Evolutionary conservation across 2,888 invertebrate species (phyloP), one percentile per base, ranked within the genome.

Genomic region (Tillus elongatus): DNA sequence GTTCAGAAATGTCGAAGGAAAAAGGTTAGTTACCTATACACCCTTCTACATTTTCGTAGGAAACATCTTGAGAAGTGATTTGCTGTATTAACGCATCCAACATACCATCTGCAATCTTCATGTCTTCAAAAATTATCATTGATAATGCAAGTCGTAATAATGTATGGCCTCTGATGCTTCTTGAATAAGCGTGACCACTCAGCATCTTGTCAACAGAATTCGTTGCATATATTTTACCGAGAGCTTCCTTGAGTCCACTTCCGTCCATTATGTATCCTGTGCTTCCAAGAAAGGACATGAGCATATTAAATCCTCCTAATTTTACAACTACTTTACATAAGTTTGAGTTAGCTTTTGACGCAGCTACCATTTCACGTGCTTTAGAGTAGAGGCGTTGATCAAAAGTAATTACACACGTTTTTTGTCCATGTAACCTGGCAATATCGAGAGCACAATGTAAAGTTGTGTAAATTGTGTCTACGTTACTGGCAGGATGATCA

Each of bases 221-320:
- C 27, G 40, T 14, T 24, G 46, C 51, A 42, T 49, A 44, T 42
- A 48, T 45, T 35, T 14, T 37, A 40, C 43, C 35, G 4, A 47
- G 30, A 49, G 41, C 49, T 44, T 49, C 46, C 37, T 46, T 49
- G 37, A 48, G 28, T 26, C 49, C 49, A 38, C 45, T 45, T 32
- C 50, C 44, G 19, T 38, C 47, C 48, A 50, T 48, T 41, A 50
- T 28, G 26, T 49, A 43, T 35, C 52, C 46, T 38, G 46, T 51
- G 37, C 37, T 35, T 47, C 49, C 47, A 46, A 49, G 47, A 41
- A 51, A 51, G 13, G 43, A 49, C 36, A 49, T 11, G 33, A 57
- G 30, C 47, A 60, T 38, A 52, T 62, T 58, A 50, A 61, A 61
- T 41, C 60, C 61, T 46, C 58, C 59, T 13, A 62, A 47, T 49